Evolutionary conservation across 2,888 invertebrate species (phyloP).

Genomic region (Andrena hattorfiana): DNA sequence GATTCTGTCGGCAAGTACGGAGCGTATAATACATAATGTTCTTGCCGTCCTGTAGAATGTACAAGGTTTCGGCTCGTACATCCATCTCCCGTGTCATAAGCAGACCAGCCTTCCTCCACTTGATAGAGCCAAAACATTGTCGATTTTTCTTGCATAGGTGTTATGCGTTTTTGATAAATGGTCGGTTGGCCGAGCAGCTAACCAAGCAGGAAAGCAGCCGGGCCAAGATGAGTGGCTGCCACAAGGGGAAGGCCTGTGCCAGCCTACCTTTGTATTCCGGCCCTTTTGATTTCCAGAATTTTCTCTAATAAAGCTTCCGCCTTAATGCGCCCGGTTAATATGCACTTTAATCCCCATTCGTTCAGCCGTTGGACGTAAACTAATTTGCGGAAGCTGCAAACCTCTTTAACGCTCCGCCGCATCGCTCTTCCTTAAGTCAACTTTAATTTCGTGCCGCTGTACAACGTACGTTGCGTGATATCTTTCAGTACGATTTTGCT

Average conservation of each 20-base stretch:
- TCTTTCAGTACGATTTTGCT: constrained; percentile 42
- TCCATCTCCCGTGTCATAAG: constrained; percentile 80
- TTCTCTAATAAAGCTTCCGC: constrained; percentile 30
- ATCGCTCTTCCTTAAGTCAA: constrained; percentile 66
- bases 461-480: constrained; percentile 30
- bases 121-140: constrained; percentile 76
- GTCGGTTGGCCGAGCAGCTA: constrained; percentile 56
- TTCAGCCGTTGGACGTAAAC: constrained; percentile 55
- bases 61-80: constrained; percentile 77
- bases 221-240: constrained; percentile 25
- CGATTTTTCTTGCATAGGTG: constrained; percentile 81
- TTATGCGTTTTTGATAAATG: constrained; percentile 79
- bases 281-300: constrained; percentile 30
- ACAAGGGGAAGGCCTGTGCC: neutral
- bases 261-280: constrained; percentile 30
- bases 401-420: constrained; percentile 53
- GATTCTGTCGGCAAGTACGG: constrained; percentile 58
- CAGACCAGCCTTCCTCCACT: constrained; percentile 73
- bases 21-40: constrained; percentile 78
- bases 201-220: constrained; percentile 22
- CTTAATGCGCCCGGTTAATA: constrained; percentile 45
- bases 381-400: constrained; percentile 62
- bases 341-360: constrained; percentile 58
- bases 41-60: constrained; percentile 74
- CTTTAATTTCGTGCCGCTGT: constrained; percentile 56